These are phyloP conservation scores for Amphipoea oculea DNA, from an alignment of 2,888 invertebrate species.

Conservation along the genomic window DNA sequence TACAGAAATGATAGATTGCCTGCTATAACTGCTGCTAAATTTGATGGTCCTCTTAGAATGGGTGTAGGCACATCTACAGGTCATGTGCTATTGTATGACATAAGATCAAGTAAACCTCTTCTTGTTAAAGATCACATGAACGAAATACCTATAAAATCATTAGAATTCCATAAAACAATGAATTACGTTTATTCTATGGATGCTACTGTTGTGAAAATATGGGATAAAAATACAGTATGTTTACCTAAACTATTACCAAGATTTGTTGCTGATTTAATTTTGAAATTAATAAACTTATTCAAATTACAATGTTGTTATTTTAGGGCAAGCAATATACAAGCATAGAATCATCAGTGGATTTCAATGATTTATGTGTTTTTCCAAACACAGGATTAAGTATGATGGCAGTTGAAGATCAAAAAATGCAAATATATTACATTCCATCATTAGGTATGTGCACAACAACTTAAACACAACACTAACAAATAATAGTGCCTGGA, in stretches of 20 bases:
- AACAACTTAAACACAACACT: neutral
- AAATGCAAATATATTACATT: slow-evolving; percentile 98
- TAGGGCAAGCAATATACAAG: slow-evolving; percentile 98
- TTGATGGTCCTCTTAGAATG: slow-evolving; percentile 93
- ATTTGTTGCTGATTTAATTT: slow-evolving; percentile 2
- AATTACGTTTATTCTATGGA: slow-evolving; percentile 97
- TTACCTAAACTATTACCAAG: slow-evolving; percentile 2
- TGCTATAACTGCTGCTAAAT: slow-evolving; percentile 94
- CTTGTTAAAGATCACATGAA: slow-evolving; percentile 98
- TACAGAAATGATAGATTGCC: slow-evolving; percentile 92
- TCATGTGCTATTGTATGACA: slow-evolving; percentile 98
- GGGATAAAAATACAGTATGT: slow-evolving; percentile 95
- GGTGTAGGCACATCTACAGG: slow-evolving; percentile 98
- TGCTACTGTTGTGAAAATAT: slow-evolving; percentile 96
- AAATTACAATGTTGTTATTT: slow-evolving; percentile 67
- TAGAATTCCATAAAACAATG: slow-evolving; percentile 95
- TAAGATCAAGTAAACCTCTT: slow-evolving; percentile 97
- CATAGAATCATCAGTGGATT: slow-evolving; percentile 95
- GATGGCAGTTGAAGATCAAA: slow-evolving; percentile 98
- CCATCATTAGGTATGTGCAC: slow-evolving; percentile 92
- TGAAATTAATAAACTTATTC: neutral
- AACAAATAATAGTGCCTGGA: neutral
- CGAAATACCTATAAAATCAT: slow-evolving; percentile 96
- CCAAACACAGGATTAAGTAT: slow-evolving; percentile 97
- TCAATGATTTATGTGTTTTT: slow-evolving; percentile 98